phyloP scores from a whole-genome alignment of 2,797 vertebrate species.

The Saguinus oedipus region DNA sequence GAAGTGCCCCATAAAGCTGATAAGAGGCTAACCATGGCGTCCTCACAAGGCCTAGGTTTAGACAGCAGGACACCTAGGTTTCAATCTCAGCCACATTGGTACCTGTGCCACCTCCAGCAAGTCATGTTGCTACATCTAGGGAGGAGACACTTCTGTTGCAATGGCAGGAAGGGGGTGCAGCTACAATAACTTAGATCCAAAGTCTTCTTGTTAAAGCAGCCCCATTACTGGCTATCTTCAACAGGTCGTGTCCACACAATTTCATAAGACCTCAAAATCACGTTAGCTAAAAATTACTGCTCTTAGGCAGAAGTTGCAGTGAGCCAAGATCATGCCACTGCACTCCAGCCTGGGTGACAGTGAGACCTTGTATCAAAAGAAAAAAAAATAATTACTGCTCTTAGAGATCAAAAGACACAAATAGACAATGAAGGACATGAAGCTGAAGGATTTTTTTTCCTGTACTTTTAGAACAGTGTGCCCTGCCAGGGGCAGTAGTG shows the following conservation, averaged over 20 bases:
- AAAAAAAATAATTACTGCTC: neutral
- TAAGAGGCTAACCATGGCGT: neutral
- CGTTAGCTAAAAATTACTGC: neutral
- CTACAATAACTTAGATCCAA: neutral
- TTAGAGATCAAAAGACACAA: neutral
- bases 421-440: neutral
- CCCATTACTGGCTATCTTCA: neutral
- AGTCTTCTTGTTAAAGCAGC: neutral
- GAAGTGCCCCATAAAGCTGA: neutral
- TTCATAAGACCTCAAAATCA: neutral
- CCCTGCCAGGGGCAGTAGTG: neutral
- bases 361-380: too few species aligned
- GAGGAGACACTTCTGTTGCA: neutral
- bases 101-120: neutral
- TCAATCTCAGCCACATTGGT: neutral
- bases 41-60: neutral
- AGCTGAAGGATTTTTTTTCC: neutral
- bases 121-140: neutral
- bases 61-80: neutral
- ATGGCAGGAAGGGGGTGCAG: neutral
- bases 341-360: too few species aligned
- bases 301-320: neutral
- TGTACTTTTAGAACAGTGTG: neutral
- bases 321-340: too few species aligned
- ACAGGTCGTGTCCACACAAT: neutral